Percentiles rank a stretch among this genome's conserved stretches.
phyloP scores from a whole-genome alignment of 1,140 invertebrate species.

The Rhysida immarginata region DNA sequence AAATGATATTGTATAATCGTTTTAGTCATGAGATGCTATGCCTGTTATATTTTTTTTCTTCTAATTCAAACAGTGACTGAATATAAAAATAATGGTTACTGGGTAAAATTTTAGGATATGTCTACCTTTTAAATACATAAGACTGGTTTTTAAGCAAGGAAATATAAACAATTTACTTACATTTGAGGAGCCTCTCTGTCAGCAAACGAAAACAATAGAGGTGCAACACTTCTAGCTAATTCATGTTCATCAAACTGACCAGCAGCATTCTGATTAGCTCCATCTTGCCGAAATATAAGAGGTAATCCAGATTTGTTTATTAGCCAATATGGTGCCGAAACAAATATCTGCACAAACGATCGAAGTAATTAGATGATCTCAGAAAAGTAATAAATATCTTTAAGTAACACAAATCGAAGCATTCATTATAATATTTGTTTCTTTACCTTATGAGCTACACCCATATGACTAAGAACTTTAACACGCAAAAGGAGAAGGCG shows the following conservation, averaged over 20 bases:
- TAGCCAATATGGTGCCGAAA: slow-evolving; percentile 84
- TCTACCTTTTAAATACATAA: no score
- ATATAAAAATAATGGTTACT: no score
- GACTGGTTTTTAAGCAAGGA: no score
- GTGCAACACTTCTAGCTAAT: slow-evolving; percentile 71
- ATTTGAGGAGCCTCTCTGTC: slow-evolving; percentile 52
- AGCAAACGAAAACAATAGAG: slow-evolving; percentile 84
- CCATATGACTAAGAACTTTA: slow-evolving; percentile 34
- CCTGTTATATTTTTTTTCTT: no score
- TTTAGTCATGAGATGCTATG: no score
- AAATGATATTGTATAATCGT: no score
- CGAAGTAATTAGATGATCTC: slow-evolving; percentile 3
- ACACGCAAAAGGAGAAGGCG: slow-evolving; percentile 58
- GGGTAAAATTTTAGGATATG: no score
- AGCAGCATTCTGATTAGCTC: slow-evolving; percentile 51
- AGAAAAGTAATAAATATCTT: slow-evolving; percentile 8
- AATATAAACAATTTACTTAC: slow-evolving; percentile 10
- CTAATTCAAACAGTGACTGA: no score
- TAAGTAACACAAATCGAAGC: slow-evolving; percentile 6
- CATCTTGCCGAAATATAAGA: slow-evolving; percentile 84
- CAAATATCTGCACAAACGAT: slow-evolving; percentile 43
- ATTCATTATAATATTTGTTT: background rate
- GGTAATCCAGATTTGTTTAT: slow-evolving; percentile 90
- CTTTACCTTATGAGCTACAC: slow-evolving; percentile 39
- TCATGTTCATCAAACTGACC: slow-evolving; percentile 94